Percentiles rank a stretch among this genome's conserved stretches.
Evolutionary conservation across 2,113 vertebrate genomes (phyloP).

Genomic region (Telmatochromis sp.): DNA sequence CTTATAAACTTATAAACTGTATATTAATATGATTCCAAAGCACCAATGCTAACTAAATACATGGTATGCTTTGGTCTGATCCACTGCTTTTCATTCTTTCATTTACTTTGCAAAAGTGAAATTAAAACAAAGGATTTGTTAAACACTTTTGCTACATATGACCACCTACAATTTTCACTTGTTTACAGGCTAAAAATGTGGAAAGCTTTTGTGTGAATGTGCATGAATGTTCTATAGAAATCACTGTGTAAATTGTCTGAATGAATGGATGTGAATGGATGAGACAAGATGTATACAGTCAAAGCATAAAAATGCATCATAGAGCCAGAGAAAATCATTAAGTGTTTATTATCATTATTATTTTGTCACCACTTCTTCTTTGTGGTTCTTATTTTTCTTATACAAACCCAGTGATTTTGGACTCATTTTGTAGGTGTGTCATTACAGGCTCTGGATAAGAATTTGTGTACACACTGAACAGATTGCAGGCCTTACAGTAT

Average conservation of each 20-base stretch:
- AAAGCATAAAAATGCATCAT: neutral
- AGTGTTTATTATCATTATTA: neutral
- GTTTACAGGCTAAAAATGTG: neutral
- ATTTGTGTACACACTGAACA: neutral
- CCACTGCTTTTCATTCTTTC: neutral
- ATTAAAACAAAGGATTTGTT: neutral
- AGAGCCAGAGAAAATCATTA: neutral
- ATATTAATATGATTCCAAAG: neutral
- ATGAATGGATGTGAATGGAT: neutral
- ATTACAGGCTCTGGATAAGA: neutral
- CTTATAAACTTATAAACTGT: neutral
- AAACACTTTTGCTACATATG: neutral
- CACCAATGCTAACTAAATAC: neutral
- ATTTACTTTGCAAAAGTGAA: neutral
- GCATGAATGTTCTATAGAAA: neutral
- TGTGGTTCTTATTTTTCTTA: neutral
- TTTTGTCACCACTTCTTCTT: neutral
- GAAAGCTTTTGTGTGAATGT: neutral
- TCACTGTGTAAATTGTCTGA: neutral
- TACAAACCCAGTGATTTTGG: neutral
- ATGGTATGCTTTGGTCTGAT: accelerated
- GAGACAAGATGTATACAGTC: neutral
- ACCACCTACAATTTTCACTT: neutral
- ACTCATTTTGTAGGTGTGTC: neutral
- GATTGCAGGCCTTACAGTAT: neutral